Percentiles rank a stretch among this genome's conserved stretches.
These are phyloP conservation scores for Herpetotheres cachinnans DNA, from an alignment of 2,113 vertebrate genomes.

Conservation along the genomic window DNA sequence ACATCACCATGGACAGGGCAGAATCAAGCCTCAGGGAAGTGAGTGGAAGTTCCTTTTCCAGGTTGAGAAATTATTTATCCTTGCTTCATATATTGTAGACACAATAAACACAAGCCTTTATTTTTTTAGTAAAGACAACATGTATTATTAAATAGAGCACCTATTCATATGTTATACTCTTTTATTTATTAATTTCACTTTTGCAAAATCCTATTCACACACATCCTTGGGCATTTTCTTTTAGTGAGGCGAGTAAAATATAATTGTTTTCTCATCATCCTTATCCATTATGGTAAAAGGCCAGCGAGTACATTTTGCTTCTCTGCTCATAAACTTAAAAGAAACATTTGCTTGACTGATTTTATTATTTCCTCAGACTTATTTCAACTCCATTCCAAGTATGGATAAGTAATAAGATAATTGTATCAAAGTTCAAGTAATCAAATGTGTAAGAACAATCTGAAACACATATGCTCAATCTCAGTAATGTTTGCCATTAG, in stretches of 20 bases:
- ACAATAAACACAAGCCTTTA: not conserved
- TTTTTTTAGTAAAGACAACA: not conserved
- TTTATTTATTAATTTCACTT: conserved; percentile 18
- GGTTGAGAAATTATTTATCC: conserved; percentile 10
- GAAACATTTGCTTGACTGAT: conserved; percentile 15
- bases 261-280: not conserved
- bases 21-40: not conserved
- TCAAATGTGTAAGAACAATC: not conserved
- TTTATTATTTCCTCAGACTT: conserved; percentile 11
- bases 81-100: not conserved
- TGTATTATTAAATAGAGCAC: conserved; percentile 26
- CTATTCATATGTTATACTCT: not conserved
- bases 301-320: not conserved
- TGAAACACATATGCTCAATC: not conserved
- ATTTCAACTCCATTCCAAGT: not conserved
- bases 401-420: conserved; percentile 26
- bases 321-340: not conserved
- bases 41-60: not conserved
- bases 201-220: not conserved
- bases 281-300: not conserved
- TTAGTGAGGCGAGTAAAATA: not conserved
- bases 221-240: not conserved
- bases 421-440: conserved; percentile 12
- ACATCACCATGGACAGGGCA: not conserved
- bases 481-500: not conserved